Percentiles rank a stretch among this genome's conserved stretches.
Evolutionary conservation across 2,888 invertebrate species (phyloP).

Genomic region (Lepeophtheirus nordmannii): DNA sequence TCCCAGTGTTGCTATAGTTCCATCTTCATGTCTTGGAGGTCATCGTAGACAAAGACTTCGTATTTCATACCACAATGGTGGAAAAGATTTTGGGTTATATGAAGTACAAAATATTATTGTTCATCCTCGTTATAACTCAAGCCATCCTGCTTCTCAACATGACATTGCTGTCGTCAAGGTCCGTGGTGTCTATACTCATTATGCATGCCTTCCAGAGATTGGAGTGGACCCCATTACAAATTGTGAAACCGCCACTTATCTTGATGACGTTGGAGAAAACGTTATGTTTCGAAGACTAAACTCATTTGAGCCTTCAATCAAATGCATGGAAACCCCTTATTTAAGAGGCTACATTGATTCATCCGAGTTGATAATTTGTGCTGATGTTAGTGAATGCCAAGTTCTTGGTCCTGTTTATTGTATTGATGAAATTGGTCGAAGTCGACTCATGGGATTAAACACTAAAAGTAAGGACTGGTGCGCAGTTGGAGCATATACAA

Average conservation of each 20-base stretch:
- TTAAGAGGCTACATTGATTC: slow-evolving; percentile 18
- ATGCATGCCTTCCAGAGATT: background rate
- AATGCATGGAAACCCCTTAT: slow-evolving; percentile 14
- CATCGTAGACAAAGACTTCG: background rate
- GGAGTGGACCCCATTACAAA: background rate
- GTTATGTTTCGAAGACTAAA: background rate
- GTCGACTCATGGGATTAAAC: slow-evolving; percentile 6
- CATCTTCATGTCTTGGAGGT: slow-evolving; percentile 1
- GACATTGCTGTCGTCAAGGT: slow-evolving; percentile 20
- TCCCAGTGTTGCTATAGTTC: slow-evolving; percentile 1
- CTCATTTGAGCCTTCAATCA: slow-evolving; percentile 7
- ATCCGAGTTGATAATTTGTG: slow-evolving; percentile 1
- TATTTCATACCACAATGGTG: background rate
- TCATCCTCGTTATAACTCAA: slow-evolving; percentile 9
- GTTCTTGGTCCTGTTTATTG: slow-evolving; percentile 19
- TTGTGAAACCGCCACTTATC: background rate
- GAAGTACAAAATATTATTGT: slow-evolving; percentile 10
- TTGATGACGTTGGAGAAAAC: background rate
- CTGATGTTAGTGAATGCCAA: slow-evolving; percentile 9
- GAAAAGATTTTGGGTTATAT: background rate
- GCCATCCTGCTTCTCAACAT: slow-evolving; percentile 8
- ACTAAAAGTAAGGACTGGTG: slow-evolving; percentile 13
- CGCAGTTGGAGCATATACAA: slow-evolving; percentile 13
- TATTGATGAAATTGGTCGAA: slow-evolving; percentile 5
- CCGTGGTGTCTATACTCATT: background rate